These are phyloP conservation scores for Pogonomyrmex barbatus DNA, from an alignment of 1,140 invertebrate species.

Conservation along the genomic window DNA sequence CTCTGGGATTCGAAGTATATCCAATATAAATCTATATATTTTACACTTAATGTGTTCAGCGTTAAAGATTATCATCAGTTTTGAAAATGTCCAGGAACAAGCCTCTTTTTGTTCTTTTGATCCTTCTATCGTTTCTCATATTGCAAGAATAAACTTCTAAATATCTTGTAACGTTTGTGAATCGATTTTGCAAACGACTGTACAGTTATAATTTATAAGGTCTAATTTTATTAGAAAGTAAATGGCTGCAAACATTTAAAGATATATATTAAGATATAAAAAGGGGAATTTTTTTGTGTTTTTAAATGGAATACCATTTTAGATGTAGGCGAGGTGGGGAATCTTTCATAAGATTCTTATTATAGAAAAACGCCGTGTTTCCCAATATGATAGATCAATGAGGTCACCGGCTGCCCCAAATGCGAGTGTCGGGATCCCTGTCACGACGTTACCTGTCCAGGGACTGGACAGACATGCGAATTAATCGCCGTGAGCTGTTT, in stretches of 20 bases:
- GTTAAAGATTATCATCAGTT: neutral
- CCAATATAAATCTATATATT: neutral
- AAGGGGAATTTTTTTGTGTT: neutral
- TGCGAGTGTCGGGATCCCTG: conserved; percentile 94
- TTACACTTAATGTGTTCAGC: neutral
- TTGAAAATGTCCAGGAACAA: neutral
- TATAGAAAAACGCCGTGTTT: neutral
- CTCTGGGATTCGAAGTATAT: conserved; percentile 91
- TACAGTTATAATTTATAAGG: neutral
- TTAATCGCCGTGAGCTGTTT: conserved; percentile 92
- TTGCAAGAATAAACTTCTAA: neutral
- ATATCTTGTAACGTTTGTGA: neutral
- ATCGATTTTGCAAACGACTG: neutral
- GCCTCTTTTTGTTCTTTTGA: neutral
- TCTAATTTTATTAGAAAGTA: neutral
- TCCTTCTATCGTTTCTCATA: neutral
- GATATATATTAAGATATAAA: neutral
- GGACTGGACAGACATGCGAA: conserved; percentile 89
- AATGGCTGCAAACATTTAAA: neutral
- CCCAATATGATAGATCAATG: conserved; percentile 82
- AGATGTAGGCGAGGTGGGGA: neutral
- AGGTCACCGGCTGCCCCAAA: conserved; percentile 89
- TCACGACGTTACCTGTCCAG: conserved; percentile 90
- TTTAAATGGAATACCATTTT: neutral
- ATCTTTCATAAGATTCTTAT: no score